Conservation (phyloP, 2,888 invertebrate species). For the Synanthedon formicaeformis region DNA sequence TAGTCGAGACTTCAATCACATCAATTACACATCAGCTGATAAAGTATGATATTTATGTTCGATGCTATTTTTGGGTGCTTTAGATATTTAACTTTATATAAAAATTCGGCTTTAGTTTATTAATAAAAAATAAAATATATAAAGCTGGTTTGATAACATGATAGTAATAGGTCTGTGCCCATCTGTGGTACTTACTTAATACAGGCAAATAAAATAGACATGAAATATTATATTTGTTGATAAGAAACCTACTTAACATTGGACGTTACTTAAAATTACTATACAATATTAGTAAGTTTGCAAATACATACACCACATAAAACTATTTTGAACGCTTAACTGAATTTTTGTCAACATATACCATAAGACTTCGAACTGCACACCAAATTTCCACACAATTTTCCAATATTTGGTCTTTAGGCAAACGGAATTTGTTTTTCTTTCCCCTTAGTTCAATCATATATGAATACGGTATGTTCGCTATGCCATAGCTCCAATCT, state of each 20-base stretch:
- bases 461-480: constrained; percentile 55
- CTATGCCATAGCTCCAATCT: constrained; percentile 57
- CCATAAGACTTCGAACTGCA: constrained; percentile 44
- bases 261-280: not conserved
- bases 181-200: too few relatives aligned
- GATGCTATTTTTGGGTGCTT: too few relatives aligned
- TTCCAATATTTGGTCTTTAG: constrained; percentile 44
- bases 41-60: too few relatives aligned
- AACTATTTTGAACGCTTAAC: not conserved
- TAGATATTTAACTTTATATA: too few relatives aligned
- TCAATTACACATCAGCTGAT: too few relatives aligned
- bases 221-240: not conserved
- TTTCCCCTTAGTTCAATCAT: constrained; percentile 54
- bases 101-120: too few relatives aligned
- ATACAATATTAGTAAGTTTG: too few relatives aligned
- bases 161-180: too few relatives aligned
- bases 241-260: not conserved
- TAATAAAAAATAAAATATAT: too few relatives aligned
- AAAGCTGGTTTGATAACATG: too few relatives aligned
- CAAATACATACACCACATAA: not conserved
- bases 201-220: too few relatives aligned
- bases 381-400: constrained; percentile 47
- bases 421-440: constrained; percentile 43
- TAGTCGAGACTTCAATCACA: too few relatives aligned
- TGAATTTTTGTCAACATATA: constrained; percentile 35